Evolutionary conservation across 2,113 vertebrate species (phyloP).

Genomic region (Procapra przewalskii): DNA sequence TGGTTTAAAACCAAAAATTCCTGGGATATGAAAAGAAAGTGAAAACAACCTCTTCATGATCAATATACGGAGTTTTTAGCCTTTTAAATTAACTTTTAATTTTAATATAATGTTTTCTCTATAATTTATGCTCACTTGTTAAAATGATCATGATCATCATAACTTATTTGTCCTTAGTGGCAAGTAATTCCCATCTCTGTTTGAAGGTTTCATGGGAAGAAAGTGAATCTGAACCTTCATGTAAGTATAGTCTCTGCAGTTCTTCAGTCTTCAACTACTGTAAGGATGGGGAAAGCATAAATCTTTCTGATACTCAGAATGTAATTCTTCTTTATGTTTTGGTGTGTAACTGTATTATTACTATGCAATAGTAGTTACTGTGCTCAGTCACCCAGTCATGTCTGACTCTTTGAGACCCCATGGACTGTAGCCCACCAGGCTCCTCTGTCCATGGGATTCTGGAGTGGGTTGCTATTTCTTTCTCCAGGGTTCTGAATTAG

Average conservation of each 20-base stretch:
- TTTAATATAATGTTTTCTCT: neutral
- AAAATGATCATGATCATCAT: neutral
- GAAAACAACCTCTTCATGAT: neutral
- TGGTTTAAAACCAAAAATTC: neutral
- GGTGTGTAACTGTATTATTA: neutral
- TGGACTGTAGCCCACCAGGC: neutral
- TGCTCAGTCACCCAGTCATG: neutral
- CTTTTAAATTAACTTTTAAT: neutral
- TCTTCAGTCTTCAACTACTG: neutral
- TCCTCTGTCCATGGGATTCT: neutral
- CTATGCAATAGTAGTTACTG: neutral
- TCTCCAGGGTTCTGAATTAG: neutral
- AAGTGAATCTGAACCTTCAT: neutral
- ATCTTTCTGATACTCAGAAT: neutral
- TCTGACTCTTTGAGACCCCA: neutral
- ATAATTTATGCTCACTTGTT: neutral
- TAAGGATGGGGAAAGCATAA: neutral
- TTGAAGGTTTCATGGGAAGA: neutral
- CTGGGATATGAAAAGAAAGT: neutral
- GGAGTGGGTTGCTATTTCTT: neutral
- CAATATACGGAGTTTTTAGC: neutral
- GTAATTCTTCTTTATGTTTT: neutral
- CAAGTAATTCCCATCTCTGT: neutral
- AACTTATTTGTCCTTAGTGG: neutral
- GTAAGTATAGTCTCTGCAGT: neutral